Conservation (phyloP, 2,888 invertebrate species). For the Carabus problematicus region DNA sequence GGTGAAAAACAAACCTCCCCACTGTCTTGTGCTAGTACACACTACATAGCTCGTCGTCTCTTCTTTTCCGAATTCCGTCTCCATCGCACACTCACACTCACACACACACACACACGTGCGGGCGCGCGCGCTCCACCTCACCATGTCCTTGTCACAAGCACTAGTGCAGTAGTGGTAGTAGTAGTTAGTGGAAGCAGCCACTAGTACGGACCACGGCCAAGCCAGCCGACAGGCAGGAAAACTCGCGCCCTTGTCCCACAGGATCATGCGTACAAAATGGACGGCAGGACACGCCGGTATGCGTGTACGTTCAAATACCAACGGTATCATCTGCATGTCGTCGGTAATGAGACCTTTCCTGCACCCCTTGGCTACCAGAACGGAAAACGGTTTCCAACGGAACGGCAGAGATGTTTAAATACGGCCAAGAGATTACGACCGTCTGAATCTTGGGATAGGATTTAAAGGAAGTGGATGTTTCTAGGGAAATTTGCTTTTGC, state of each 20-base stretch:
- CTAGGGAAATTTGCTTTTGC: conserved; percentile 22
- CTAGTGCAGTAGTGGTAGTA: background rate
- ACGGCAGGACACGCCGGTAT: conserved; percentile 48
- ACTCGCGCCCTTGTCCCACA: conserved; percentile 22
- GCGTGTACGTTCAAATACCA: conserved; percentile 31
- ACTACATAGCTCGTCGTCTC: too few species aligned
- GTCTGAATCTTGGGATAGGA: conserved; percentile 5
- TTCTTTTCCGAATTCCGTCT: too few species aligned
- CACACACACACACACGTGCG: background rate
- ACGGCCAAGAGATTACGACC: conserved; percentile 31
- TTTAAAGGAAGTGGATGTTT: conserved; percentile 32
- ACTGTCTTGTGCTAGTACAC: too few species aligned
- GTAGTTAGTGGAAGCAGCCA: too few species aligned
- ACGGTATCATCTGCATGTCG: conserved; percentile 40
- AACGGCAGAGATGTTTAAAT: conserved; percentile 30
- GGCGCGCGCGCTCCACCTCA: background rate
- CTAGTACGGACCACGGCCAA: background rate
- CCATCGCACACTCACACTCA: too few species aligned
- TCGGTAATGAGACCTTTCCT: conserved; percentile 37
- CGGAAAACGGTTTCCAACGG: background rate
- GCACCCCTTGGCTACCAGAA: background rate
- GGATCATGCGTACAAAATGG: conserved; percentile 52
- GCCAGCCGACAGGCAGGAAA: background rate
- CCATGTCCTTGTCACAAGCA: conserved; percentile 1
- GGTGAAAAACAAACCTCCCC: too few species aligned